Evolutionary conservation across 2,113 vertebrate species (phyloP).

Genomic region (Empidonax traillii): DNA sequence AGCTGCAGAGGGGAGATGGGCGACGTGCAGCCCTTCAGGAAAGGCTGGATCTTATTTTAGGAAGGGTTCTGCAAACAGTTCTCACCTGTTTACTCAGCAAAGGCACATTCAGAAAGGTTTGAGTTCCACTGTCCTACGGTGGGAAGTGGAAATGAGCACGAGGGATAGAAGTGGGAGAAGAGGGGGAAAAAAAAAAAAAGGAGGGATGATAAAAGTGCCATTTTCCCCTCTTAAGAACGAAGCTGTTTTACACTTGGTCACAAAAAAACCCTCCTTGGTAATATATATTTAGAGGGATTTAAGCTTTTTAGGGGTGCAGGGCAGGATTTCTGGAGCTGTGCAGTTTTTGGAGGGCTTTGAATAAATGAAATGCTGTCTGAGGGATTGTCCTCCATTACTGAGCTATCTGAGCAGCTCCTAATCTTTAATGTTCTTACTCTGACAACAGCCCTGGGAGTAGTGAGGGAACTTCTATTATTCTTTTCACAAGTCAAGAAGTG

Average conservation of each 20-base stretch:
- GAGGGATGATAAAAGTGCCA: background rate
- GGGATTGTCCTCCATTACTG: background rate
- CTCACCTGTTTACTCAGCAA: conserved; percentile 24
- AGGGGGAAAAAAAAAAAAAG: background rate
- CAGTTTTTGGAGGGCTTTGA: background rate
- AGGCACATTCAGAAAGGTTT: background rate
- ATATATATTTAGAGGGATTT: conserved; percentile 19
- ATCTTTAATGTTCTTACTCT: conserved; percentile 4
- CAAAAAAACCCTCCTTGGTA: background rate
- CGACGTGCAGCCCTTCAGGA: background rate
- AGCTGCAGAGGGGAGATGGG: background rate
- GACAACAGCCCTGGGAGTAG: background rate
- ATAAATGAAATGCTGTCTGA: background rate
- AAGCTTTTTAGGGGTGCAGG: background rate
- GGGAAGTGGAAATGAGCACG: background rate
- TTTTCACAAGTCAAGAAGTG: background rate
- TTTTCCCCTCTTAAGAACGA: background rate
- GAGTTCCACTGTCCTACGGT: background rate
- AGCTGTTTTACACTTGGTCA: background rate
- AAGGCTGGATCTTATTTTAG: background rate
- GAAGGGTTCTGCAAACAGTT: conserved; percentile 27
- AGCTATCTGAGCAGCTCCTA: background rate
- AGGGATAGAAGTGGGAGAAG: background rate
- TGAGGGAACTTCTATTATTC: background rate
- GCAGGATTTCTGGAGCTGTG: background rate